Percentiles rank a stretch among this genome's conserved stretches.
These are phyloP conservation scores for Netelia inedita DNA, from an alignment of 2,888 invertebrate species.

Conservation along the genomic window DNA sequence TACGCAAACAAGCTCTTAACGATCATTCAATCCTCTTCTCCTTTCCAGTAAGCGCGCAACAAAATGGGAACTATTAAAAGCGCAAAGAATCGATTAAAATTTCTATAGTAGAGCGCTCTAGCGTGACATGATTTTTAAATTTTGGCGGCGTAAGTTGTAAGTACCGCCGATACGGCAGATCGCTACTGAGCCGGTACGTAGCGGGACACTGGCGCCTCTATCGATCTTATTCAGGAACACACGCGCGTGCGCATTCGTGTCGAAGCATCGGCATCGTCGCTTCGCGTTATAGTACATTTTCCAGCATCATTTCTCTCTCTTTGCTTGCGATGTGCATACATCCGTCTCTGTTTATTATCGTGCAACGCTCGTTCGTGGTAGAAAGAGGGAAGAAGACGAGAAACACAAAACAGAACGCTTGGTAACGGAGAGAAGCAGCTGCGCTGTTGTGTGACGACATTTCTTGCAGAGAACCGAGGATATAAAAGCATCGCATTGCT, in stretches of 20 bases:
- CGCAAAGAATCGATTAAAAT: not conserved
- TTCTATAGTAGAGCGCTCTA: not conserved
- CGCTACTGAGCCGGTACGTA: not conserved
- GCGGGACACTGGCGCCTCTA: conserved; percentile 35
- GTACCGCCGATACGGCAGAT: not conserved
- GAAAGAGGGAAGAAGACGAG: not conserved
- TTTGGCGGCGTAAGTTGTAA: conserved; percentile 14
- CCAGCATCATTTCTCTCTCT: not conserved
- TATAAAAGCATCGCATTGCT: conserved; percentile 64
- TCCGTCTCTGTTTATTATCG: conserved; percentile 13
- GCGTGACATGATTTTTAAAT: not conserved
- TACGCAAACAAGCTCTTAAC: conserved; percentile 7
- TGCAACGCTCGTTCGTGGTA: conserved; percentile 42
- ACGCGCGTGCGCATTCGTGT: conserved; percentile 18
- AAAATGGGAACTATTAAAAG: not conserved
- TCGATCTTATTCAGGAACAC: conserved; percentile 34
- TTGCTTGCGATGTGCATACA: not conserved
- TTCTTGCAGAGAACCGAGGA: conserved; percentile 53
- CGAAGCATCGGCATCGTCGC: conserved; percentile 5
- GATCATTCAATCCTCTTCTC: not conserved
- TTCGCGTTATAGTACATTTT: not conserved
- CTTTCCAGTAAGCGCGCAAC: not conserved
- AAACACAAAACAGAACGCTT: not conserved
- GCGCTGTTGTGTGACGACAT: conserved; percentile 42
- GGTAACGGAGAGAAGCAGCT: conserved; percentile 52